Evolutionary conservation across 2,113 vertebrate genomes (phyloP), one percentile per base, ranked within the genome.

Genomic region (Phainopepla nitens): DNA sequence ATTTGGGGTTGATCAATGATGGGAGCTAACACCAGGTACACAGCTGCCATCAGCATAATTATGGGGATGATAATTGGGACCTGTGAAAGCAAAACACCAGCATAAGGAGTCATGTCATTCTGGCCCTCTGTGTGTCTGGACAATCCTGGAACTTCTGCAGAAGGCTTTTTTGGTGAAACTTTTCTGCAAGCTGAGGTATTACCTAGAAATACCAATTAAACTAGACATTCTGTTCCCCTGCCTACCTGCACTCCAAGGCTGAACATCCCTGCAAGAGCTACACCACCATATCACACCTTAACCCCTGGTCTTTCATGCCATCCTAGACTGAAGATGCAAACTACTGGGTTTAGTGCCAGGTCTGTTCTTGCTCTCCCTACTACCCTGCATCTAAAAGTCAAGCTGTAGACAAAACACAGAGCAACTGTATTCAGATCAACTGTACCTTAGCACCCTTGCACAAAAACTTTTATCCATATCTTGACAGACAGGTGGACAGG

Each of bases 21-120:
- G 29, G 99, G 99, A 3, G 97, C 98, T 94, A 99, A 92, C 39
- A 99, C 98, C 39, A 99, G 98, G 96, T 98, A 98, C 50, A 98
- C 80, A 15, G 98, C 98, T 7, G 97, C 98, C 31, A 99, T 64
- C 89, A 99, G 77, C 79, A 98, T 96, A 10, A 99, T 64, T 53
- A 98, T 86, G 21, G 99, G 98, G 45, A 99, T 93, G 64, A 98
- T 5, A 57, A 99, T 98, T 22, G 99, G 98, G 44, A 99, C 98
- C 99, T 99, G 95, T 81, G 81, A 58, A 95, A 83, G 33, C 31
- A 94, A 77, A 94, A 91, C 7, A 94, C 49, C 36, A 45, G 21
- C 4, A 1, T 94, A 33, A 94, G 81, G 22, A 64, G 7, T 72
- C 24, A 56, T 14, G 4, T 11, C 36, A 66, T 54, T 64, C 44